Conservation (phyloP, 2,113 vertebrate species). For the Anarhynchus alexandrinus region DNA sequence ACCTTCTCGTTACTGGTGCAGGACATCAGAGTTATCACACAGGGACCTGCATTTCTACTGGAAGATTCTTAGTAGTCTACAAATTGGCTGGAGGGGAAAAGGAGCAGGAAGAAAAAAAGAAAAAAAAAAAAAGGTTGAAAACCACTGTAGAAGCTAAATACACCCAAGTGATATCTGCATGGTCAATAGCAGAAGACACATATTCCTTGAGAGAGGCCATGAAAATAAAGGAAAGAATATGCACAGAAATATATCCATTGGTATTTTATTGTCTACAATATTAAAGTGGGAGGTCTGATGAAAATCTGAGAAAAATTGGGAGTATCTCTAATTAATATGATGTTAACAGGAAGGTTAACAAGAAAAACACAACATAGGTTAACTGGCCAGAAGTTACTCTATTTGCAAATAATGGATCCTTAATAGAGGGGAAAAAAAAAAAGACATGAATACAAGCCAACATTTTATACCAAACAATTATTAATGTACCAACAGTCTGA, state of each 20-base stretch:
- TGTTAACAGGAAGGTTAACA: background rate
- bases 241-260: background rate
- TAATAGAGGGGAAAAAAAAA: background rate
- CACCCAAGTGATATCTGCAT: background rate
- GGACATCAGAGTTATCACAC: background rate
- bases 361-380: background rate
- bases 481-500: background rate
- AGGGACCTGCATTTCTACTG: background rate
- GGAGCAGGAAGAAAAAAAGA: background rate
- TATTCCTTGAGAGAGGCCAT: background rate
- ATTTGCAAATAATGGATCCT: background rate
- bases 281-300: background rate
- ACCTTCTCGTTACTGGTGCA: background rate
- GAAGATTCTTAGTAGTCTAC: background rate
- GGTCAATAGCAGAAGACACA: background rate
- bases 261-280: background rate
- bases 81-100: background rate
- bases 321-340: background rate
- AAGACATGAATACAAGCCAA: background rate
- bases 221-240: background rate
- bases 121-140: background rate
- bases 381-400: background rate
- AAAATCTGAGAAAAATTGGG: background rate
- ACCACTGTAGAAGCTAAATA: background rate
- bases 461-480: background rate